Percentiles rank a stretch among this genome's conserved stretches.
Evolutionary conservation across 2,113 vertebrate genomes (phyloP).

Genomic region (Mobula birostris): DNA sequence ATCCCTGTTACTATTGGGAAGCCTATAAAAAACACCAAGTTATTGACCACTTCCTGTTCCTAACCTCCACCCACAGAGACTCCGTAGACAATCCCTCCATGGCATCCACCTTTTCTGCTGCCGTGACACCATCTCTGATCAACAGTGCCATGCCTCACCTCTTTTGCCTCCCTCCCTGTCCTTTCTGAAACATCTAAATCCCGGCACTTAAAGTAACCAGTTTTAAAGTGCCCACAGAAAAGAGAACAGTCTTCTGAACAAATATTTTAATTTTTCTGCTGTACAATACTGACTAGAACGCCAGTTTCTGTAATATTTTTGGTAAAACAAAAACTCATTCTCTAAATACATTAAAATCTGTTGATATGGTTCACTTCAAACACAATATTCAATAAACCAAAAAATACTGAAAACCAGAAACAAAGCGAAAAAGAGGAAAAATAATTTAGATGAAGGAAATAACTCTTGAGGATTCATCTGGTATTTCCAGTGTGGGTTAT

Average conservation of each 20-base stretch:
- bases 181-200: too few species aligned
- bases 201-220: too few species aligned
- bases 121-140: too few species aligned
- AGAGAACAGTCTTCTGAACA: slow-evolving; percentile 10
- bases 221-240: not conserved
- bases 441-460: slow-evolving; percentile 10
- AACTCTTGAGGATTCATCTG: not conserved
- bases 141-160: too few species aligned
- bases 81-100: too few species aligned
- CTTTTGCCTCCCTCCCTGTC: too few species aligned
- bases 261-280: slow-evolving; percentile 60
- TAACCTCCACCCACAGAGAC: too few species aligned
- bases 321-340: not conserved
- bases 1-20: too few species aligned
- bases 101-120: too few species aligned
- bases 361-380: slow-evolving; percentile 5
- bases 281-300: slow-evolving; percentile 68
- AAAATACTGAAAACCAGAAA: too few species aligned
- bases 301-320: slow-evolving; percentile 51
- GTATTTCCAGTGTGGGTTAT: not conserved
- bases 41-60: too few species aligned
- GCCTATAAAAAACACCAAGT: too few species aligned
- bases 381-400: not conserved
- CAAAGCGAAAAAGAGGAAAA: not conserved
- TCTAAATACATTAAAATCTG: slow-evolving; percentile 11